A percentile compares a stretch with the other conserved stretches of the same genome.
Conservation (phyloP, 2,888 invertebrate species). For the Papilio gigon region DNA sequence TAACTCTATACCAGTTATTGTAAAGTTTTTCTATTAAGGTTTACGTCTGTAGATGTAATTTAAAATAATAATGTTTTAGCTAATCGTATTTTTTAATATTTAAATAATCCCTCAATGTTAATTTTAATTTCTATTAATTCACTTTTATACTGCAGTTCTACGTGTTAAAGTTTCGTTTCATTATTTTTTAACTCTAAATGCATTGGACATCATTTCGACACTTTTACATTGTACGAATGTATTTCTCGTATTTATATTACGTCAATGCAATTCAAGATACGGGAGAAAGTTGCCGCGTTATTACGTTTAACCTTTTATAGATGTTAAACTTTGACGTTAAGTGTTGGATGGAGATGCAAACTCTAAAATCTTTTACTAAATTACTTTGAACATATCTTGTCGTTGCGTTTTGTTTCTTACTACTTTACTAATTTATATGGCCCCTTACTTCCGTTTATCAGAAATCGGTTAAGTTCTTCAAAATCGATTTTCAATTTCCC, state of each 20-base stretch:
- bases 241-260: constrained; percentile 23
- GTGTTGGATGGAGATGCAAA: constrained; percentile 4
- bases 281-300: constrained; percentile 32
- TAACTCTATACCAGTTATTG: background rate
- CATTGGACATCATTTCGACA: background rate
- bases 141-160: background rate
- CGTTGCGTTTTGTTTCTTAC: no score
- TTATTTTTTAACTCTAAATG: background rate
- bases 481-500: no score
- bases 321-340: constrained; percentile 21
- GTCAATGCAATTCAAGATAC: constrained; percentile 2
- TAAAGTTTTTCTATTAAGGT: background rate
- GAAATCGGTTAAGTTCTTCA: no score
- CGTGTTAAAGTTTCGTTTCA: background rate
- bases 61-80: no score
- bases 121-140: background rate
- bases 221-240: constrained; percentile 19
- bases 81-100: no score
- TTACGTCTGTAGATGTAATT: no score
- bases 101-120: no score
- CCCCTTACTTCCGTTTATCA: no score
- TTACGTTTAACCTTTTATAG: constrained; percentile 25
- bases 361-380: background rate
- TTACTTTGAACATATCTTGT: background rate
- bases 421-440: background rate